A percentile compares a stretch with the other conserved stretches of the same genome.
These are phyloP conservation scores for Argyresthia goedartella DNA, from an alignment of 2,888 invertebrate genomes.

Conservation along the genomic window DNA sequence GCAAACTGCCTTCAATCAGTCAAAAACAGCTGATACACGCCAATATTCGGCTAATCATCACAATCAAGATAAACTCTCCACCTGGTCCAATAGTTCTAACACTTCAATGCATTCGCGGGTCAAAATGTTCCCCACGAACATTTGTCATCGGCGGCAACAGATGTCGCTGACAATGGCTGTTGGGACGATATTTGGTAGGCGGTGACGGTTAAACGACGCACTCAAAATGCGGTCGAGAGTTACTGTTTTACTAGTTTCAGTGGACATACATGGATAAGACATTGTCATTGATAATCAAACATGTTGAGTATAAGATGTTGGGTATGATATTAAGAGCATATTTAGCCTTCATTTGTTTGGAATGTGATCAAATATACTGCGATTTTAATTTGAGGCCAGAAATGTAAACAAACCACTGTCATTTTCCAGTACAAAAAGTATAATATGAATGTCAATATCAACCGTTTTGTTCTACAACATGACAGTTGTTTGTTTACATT, in stretches of 20 bases:
- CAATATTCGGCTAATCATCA: not conserved
- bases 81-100: not conserved
- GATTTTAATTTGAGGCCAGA: too few species aligned
- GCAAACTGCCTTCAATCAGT: too few species aligned
- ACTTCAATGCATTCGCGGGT: not conserved
- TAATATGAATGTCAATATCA: too few species aligned
- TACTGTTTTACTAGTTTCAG: constrained; percentile 19
- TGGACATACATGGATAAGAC: constrained; percentile 27
- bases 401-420: too few species aligned
- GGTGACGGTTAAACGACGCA: constrained; percentile 48
- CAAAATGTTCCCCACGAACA: constrained; percentile 20
- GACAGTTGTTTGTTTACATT: too few species aligned
- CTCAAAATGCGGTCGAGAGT: constrained; percentile 18
- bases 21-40: too few species aligned
- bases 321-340: too few species aligned
- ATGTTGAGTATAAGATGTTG: too few species aligned
- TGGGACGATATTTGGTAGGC: constrained; percentile 53
- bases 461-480: too few species aligned
- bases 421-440: too few species aligned
- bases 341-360: not conserved
- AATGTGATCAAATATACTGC: not conserved
- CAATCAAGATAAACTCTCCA: not conserved
- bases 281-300: not conserved
- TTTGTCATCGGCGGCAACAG: constrained; percentile 36
- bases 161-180: constrained; percentile 47